Conservation (phyloP, 2,888 invertebrate species). For the Malachius bipustulatus region DNA sequence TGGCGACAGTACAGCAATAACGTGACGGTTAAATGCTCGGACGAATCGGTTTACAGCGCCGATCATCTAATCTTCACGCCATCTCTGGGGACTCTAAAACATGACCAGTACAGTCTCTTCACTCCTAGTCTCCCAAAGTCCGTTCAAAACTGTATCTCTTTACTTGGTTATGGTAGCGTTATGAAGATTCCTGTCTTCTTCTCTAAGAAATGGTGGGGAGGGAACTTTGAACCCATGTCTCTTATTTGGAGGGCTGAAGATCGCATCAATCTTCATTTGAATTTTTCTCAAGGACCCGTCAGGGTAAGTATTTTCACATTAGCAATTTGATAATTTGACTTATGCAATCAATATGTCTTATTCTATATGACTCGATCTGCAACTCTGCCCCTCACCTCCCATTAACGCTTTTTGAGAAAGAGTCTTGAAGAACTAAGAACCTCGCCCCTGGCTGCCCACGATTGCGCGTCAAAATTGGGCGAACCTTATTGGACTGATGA, state of each 20-base stretch:
- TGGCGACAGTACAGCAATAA: slow-evolving; percentile 24
- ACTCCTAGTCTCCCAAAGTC: slow-evolving; percentile 41
- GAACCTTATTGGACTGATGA: no score
- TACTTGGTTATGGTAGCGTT: slow-evolving; percentile 51
- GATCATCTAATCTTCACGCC: slow-evolving; percentile 55
- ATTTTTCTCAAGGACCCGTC: slow-evolving; percentile 26
- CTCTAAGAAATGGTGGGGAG: slow-evolving; percentile 51
- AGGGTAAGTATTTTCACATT: slow-evolving; percentile 12
- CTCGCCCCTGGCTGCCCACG: no score
- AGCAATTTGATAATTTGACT: no score
- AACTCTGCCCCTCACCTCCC: no score
- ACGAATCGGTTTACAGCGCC: slow-evolving; percentile 42
- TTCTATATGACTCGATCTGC: no score
- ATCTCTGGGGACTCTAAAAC: slow-evolving; percentile 58
- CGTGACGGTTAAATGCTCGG: slow-evolving; percentile 39
- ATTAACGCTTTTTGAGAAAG: no score
- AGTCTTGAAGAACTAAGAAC: no score
- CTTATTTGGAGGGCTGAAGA: slow-evolving; percentile 47
- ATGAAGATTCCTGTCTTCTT: slow-evolving; percentile 57
- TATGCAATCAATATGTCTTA: no score
- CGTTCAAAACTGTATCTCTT: slow-evolving; percentile 46
- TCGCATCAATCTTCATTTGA: slow-evolving; percentile 23
- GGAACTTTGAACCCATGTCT: slow-evolving; percentile 41
- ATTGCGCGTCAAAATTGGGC: no score
- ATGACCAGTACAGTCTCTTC: slow-evolving; percentile 41